Evolutionary conservation across 2,113 vertebrate genomes (phyloP), one percentile per base, ranked within the genome.

Genomic region (Athene noctua): DNA sequence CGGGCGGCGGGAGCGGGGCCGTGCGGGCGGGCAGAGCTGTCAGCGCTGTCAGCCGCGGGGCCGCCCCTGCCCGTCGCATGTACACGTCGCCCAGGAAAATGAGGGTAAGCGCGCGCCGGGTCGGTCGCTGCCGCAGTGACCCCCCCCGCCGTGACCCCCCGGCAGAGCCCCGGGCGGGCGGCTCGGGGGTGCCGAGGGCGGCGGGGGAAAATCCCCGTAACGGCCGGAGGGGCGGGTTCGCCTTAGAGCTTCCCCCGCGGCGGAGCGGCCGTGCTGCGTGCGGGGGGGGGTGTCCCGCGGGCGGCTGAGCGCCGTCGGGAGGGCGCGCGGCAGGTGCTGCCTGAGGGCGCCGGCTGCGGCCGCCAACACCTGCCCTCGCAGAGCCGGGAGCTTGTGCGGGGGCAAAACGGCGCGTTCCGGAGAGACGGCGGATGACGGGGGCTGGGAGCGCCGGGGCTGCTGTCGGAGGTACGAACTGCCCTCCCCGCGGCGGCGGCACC

Each of bases 11-110:
- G 92, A 63, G 79, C 61, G 62, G 77, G 40, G 77, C 49, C n/a
- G 66, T 40, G 40, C 65, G 61, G 47, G 30, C 66, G 36, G 87
- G 52, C 59, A 67, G 80, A 42, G 68, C 92, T 86, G 92, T 75
- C 92, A 83, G 78, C 55, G 17, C 67, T 55, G 57, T 7, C 44
- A 44, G 44, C 44, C 16, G 44, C 44, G 79, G 49, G 85, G 52
- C 38, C n/a, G 38, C 29, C 34, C 14, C 55, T 15, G 38, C 73
- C 72, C 55, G 32, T 34, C 92, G 57, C 82, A 89, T 91, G 92
- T 71, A 70, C 92, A 75, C 90, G 85, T 15, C 79, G 49, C 91
- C 88, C 82, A 82, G 90, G 87, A 93, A 90, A 46, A 97, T 97
- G 96, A 94, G 96, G 96, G 96, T 97, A 94, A 95, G 95, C 14